Conservation (phyloP, 2,113 vertebrate species). For the Apeltes quadracus region DNA sequence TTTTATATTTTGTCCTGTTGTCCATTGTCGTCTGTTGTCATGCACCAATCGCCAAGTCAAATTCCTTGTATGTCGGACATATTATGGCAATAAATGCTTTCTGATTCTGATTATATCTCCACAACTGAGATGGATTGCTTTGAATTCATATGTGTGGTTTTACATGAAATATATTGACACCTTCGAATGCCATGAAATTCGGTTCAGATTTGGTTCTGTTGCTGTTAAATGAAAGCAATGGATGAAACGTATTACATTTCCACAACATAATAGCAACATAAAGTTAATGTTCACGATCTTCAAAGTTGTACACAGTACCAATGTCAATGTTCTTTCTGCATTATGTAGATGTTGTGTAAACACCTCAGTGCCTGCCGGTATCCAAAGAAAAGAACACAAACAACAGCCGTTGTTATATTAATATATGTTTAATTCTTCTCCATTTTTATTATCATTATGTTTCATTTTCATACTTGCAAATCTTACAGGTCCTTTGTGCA, state of each 20-base stretch:
- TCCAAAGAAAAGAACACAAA: slow-evolving; percentile 38
- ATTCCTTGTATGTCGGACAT: no score
- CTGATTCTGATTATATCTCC: no score
- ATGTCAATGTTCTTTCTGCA: not conserved
- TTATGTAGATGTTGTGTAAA: not conserved
- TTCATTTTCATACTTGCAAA: slow-evolving; percentile 73
- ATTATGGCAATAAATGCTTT: no score
- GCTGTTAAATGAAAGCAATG: not conserved
- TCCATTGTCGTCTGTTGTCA: no score
- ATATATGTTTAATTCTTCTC: slow-evolving; percentile 80
- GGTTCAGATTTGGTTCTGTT: not conserved
- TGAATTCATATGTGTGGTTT: not conserved
- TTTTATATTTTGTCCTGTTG: no score
- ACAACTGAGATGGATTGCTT: not conserved
- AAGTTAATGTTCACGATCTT: not conserved
- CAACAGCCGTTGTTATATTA: slow-evolving; percentile 64
- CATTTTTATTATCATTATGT: slow-evolving; percentile 68
- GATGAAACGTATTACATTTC: not conserved
- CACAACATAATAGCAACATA: no score
- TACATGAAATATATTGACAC: not conserved
- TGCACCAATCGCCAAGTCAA: no score
- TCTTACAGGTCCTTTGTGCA: slow-evolving; percentile 67
- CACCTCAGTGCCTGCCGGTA: not conserved
- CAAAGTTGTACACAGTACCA: not conserved
- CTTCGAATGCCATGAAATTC: not conserved